phyloP scores from a whole-genome alignment of 2,888 invertebrate genomes.

The Lasioglossum morio region DNA sequence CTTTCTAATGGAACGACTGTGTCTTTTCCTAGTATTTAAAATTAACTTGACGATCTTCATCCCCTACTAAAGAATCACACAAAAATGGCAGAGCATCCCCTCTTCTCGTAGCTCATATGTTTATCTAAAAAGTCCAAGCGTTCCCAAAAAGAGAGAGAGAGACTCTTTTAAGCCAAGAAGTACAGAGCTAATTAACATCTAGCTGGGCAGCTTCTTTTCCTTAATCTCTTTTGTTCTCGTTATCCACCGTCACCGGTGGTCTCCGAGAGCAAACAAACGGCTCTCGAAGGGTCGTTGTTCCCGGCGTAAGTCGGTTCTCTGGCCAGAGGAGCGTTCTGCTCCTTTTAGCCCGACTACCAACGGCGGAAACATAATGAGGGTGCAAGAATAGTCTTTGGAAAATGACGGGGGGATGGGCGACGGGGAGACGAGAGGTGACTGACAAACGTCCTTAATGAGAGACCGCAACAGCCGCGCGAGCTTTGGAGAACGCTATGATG shows the following conservation, averaged over 20 bases:
- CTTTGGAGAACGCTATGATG: slow-evolving; percentile 35
- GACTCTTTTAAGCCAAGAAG: neutral
- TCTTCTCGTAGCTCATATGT: neutral
- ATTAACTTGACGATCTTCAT: too few species aligned
- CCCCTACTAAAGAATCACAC: neutral
- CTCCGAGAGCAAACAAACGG: slow-evolving; percentile 48
- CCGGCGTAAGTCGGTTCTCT: neutral
- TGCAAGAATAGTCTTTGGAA: slow-evolving; percentile 77
- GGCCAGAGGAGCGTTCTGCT: slow-evolving; percentile 11
- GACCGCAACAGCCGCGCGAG: slow-evolving; percentile 25
- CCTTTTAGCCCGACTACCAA: slow-evolving; percentile 54
- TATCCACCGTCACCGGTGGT: slow-evolving; percentile 18
- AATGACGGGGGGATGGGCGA: slow-evolving; percentile 59
- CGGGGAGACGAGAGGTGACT: slow-evolving; percentile 70
- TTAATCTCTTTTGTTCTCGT: slow-evolving; percentile 42
- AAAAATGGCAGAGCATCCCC: neutral
- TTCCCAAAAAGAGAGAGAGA: neutral
- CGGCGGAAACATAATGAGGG: slow-evolving; percentile 65
- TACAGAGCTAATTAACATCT: slow-evolving; percentile 24
- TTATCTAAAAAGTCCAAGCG: neutral
- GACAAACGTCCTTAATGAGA: slow-evolving; percentile 79
- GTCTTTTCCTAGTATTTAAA: too few species aligned
- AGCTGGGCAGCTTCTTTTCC: neutral
- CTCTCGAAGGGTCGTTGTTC: slow-evolving; percentile 43
- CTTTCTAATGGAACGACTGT: too few species aligned